Evolutionary conservation across 2,888 invertebrate genomes (phyloP).

Genomic region (Lymantria monacha): DNA sequence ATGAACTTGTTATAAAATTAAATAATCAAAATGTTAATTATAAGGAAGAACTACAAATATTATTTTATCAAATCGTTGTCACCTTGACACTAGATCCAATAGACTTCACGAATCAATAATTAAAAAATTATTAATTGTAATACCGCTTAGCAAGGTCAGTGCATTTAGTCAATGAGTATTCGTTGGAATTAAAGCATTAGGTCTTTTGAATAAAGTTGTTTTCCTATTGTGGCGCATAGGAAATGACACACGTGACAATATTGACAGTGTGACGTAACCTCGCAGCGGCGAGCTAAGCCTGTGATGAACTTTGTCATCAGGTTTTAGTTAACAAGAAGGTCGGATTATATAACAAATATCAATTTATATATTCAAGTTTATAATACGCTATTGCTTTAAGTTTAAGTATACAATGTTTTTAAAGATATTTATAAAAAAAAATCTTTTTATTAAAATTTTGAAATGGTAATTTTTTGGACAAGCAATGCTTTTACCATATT

Average conservation of each 20-base stretch:
- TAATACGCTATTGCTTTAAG: no score
- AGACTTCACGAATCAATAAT: slow-evolving; percentile 43
- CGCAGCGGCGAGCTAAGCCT: slow-evolving; percentile 22
- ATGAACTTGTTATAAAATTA: no score
- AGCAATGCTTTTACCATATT: no score
- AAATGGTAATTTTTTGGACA: no score
- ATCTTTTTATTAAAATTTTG: no score
- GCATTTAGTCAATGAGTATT: slow-evolving; percentile 29
- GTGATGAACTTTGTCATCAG: slow-evolving; percentile 23
- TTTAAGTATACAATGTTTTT: no score
- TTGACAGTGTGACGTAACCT: slow-evolving; percentile 28
- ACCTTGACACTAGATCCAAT: slow-evolving; percentile 39
- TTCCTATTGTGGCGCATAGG: not conserved
- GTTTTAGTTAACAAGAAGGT: slow-evolving; percentile 18
- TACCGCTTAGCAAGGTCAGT: slow-evolving; percentile 47
- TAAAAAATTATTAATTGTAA: slow-evolving; percentile 40
- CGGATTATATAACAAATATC: slow-evolving; percentile 20
- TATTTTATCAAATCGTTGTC: slow-evolving; percentile 14
- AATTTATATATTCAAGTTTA: no score
- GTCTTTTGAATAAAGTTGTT: slow-evolving; percentile 3
- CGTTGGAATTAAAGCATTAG: slow-evolving; percentile 14
- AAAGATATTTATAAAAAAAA: no score
- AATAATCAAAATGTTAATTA: not conserved
- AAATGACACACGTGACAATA: slow-evolving; percentile 24
- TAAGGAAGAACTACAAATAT: slow-evolving; percentile 16